Evolutionary conservation across 2,113 vertebrate species (phyloP).

Genomic region (Marcusenius ussheri): DNA sequence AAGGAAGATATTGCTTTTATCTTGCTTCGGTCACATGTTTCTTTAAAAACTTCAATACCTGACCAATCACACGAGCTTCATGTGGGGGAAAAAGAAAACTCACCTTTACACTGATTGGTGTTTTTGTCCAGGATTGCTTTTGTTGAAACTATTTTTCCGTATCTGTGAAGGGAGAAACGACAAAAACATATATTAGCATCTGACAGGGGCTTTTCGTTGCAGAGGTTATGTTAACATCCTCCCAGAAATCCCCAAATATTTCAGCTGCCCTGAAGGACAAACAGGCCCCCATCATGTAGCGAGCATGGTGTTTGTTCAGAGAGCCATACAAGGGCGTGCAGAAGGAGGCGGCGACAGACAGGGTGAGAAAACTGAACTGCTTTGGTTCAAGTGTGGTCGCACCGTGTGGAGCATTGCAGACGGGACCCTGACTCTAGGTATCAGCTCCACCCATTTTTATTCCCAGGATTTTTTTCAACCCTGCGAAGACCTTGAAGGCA

Average conservation of each 20-base stretch:
- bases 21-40: background rate
- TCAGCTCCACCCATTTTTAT: background rate
- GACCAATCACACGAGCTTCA: background rate
- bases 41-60: background rate
- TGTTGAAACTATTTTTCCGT: conserved; percentile 95
- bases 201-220: background rate
- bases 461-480: background rate
- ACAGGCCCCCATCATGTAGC: background rate
- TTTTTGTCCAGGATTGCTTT: conserved; percentile 99
- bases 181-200: background rate
- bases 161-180: conserved; percentile 61
- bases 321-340: background rate
- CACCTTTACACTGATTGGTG: conserved; percentile 99
- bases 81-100: conserved; percentile 29
- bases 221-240: background rate
- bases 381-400: background rate
- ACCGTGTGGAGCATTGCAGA: background rate
- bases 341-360: background rate
- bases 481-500: background rate
- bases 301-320: background rate
- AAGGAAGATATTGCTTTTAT: background rate
- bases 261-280: background rate
- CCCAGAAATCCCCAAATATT: background rate
- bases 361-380: background rate
- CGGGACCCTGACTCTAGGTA: background rate